A percentile compares a stretch with the other conserved stretches of the same genome.
phyloP scores from a whole-genome alignment of 2,797 vertebrate genomes.

The Danio albolineatus region DNA sequence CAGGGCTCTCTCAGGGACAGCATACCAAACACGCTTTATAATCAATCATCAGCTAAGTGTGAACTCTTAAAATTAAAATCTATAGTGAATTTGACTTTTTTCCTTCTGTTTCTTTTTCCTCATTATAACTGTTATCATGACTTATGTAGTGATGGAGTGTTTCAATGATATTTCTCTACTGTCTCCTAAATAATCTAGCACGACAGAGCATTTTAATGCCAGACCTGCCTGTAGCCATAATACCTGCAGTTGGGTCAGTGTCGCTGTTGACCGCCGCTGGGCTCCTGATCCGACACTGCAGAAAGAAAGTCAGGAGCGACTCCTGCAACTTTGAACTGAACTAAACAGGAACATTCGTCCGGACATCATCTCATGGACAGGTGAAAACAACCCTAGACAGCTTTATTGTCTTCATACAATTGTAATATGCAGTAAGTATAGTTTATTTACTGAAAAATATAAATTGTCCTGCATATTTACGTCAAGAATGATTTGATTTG shows the following conservation, averaged over 20 bases:
- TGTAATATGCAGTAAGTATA: too few relatives aligned
- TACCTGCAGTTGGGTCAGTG: slow-evolving; percentile 28
- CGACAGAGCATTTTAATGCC: neutral
- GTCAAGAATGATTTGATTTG: too few relatives aligned
- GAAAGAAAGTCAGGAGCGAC: neutral
- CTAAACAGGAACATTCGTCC: neutral
- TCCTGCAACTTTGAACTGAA: neutral
- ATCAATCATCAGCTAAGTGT: too few relatives aligned
- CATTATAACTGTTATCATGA: neutral
- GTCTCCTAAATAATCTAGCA: neutral
- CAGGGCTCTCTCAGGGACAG: too few relatives aligned
- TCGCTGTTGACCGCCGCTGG: slow-evolving; percentile 34
- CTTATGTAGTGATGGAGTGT: neutral
- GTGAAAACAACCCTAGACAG: neutral
- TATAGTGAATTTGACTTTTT: too few relatives aligned
- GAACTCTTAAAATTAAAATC: too few relatives aligned
- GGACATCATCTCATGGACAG: neutral
- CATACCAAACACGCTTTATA: too few relatives aligned
- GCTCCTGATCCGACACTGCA: slow-evolving; percentile 22
- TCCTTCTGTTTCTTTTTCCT: too few relatives aligned
- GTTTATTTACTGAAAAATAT: too few relatives aligned
- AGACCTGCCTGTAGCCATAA: neutral
- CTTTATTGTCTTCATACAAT: neutral
- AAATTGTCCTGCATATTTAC: too few relatives aligned
- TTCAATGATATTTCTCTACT: neutral